Evolutionary conservation across 2,888 invertebrate genomes (phyloP).

Genomic region (Perizoma affinitatum): DNA sequence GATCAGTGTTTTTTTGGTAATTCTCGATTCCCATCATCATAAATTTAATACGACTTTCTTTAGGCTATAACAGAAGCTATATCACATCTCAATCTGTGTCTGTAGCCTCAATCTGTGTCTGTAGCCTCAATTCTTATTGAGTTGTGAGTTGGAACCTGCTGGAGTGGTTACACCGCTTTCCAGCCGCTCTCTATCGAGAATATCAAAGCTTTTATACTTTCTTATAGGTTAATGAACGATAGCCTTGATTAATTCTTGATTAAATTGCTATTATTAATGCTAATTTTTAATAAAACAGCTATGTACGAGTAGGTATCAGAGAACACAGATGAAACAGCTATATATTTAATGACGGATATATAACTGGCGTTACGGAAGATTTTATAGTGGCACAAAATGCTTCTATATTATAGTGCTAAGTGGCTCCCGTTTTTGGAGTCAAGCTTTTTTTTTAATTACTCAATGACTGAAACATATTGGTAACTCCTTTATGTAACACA

Average conservation of each 20-base stretch:
- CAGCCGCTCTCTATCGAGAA: constrained; percentile 12
- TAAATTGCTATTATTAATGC: neutral
- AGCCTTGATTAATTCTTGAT: constrained; percentile 1
- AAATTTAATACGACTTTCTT: constrained; percentile 14
- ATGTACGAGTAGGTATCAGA: no score
- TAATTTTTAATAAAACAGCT: no score
- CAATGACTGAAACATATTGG: no score
- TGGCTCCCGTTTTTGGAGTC: no score
- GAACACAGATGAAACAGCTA: no score
- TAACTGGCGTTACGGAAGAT: no score
- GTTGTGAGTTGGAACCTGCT: constrained; percentile 21
- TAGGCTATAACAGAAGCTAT: neutral
- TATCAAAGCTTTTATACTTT: constrained; percentile 5
- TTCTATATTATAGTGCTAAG: no score
- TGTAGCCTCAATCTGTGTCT: constrained; percentile 20
- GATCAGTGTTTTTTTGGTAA: neutral
- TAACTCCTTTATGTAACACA: no score
- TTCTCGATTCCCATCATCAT: constrained; percentile 6
- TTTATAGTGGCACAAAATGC: no score
- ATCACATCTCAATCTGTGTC: constrained; percentile 4
- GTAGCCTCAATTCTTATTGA: constrained; percentile 23
- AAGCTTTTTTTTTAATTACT: no score
- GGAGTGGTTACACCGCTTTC: constrained; percentile 21
- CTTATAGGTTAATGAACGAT: constrained; percentile 6
- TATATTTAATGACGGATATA: no score